Evolutionary conservation across 1,140 invertebrate species (phyloP).

Genomic region (Drosophila ironensis): DNA sequence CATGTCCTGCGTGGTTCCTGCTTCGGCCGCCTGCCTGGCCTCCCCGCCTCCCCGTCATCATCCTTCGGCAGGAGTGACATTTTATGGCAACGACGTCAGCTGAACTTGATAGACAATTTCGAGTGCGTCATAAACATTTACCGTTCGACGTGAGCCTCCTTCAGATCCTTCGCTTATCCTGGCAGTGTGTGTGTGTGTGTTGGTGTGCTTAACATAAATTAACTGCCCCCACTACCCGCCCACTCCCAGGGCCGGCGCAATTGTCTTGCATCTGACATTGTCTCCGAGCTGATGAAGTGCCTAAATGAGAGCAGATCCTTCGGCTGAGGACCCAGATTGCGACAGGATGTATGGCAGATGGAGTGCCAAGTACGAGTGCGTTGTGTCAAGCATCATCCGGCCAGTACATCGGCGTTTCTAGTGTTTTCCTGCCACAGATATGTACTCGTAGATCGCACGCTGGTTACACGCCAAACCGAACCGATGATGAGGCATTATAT

Average conservation of each 20-base stretch:
- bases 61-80: constrained; percentile 49
- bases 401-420: too few relatives aligned
- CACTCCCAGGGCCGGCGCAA: constrained; percentile 4
- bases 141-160: constrained; percentile 65
- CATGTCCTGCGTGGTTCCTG: not conserved
- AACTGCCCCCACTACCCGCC: too few relatives aligned
- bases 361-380: constrained; percentile 9
- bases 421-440: too few relatives aligned
- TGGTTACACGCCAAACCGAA: too few relatives aligned
- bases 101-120: constrained; percentile 79
- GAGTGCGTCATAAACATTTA: constrained; percentile 78
- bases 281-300: constrained; percentile 22
- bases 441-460: too few relatives aligned
- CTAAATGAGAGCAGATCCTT: constrained; percentile 1
- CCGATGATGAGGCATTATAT: too few relatives aligned
- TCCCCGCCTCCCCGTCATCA: not conserved
- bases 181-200: not conserved
- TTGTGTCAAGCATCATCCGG: not conserved
- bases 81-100: constrained; percentile 67
- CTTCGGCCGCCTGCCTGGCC: not conserved
- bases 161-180: constrained; percentile 4
- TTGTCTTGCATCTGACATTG: constrained; percentile 24
- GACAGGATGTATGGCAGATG: not conserved
- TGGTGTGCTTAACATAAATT: constrained; percentile 46
- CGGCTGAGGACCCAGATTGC: not conserved